Conservation (phyloP, 2,797 vertebrate genomes). For the Intellagama lesueurii region DNA sequence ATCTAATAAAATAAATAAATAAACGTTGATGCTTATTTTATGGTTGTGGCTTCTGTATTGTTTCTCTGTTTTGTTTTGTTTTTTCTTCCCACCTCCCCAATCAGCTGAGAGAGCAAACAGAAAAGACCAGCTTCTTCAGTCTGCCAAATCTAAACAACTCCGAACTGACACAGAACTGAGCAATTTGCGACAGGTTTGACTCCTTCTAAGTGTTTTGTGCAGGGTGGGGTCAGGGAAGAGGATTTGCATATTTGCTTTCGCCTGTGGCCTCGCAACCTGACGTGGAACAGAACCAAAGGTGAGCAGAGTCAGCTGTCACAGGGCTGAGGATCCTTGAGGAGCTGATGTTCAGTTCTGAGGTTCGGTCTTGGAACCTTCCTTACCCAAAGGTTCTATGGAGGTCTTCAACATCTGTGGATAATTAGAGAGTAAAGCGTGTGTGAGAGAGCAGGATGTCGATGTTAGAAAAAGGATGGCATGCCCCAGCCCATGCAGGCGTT, state of each 20-base stretch:
- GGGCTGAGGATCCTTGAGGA: not conserved
- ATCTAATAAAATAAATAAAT: too few species aligned
- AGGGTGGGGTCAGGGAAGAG: not conserved
- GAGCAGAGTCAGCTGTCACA: not conserved
- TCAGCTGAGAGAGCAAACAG: constrained; percentile 86
- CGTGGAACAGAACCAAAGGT: not conserved
- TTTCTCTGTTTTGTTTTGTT: not conserved
- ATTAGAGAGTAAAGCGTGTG: too few species aligned
- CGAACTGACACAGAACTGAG: constrained; percentile 81
- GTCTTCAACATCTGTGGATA: not conserved
- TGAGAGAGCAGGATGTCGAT: not conserved
- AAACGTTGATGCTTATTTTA: too few species aligned
- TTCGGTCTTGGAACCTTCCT: not conserved
- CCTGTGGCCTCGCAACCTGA: not conserved
- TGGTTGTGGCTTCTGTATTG: not conserved
- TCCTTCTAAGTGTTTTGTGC: not conserved
- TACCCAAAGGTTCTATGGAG: not conserved
- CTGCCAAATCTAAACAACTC: constrained; percentile 87
- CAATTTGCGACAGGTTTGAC: constrained; percentile 83
- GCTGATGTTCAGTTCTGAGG: not conserved
- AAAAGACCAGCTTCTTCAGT: constrained; percentile 87
- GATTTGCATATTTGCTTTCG: not conserved
- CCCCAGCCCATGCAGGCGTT: not conserved
- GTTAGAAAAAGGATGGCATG: not conserved
- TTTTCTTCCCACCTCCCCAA: not conserved